A percentile compares a stretch with the other conserved stretches of the same genome.
Evolutionary conservation across 2,797 vertebrate genomes (phyloP).

Genomic region (Microchirus variegatus): DNA sequence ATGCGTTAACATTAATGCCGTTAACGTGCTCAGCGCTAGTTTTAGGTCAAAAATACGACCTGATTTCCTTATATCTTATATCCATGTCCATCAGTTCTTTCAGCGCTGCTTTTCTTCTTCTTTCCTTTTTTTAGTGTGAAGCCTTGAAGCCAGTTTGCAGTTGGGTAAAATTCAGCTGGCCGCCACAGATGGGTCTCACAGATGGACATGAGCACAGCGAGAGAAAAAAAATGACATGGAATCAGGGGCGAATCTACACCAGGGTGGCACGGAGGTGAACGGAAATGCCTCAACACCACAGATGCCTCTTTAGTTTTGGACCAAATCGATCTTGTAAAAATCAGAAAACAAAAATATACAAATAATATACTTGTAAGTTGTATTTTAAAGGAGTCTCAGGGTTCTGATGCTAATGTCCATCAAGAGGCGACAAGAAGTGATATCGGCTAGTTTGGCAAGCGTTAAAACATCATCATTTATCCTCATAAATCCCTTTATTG

Average conservation of each 20-base stretch:
- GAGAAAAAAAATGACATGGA: neutral
- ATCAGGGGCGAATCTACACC: neutral
- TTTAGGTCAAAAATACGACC: too few relatives aligned
- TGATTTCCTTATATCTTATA: too few relatives aligned
- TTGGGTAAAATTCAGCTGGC: neutral
- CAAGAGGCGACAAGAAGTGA: too few relatives aligned
- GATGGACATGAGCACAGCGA: conserved; percentile 2
- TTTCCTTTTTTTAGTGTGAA: neutral
- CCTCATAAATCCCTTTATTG: too few relatives aligned
- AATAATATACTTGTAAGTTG: neutral
- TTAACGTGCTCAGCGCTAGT: too few relatives aligned
- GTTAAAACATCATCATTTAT: too few relatives aligned
- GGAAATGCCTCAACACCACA: neutral
- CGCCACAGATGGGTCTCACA: neutral
- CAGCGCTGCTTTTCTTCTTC: neutral
- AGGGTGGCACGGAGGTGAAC: neutral
- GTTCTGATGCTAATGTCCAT: too few relatives aligned
- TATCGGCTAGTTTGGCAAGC: too few relatives aligned
- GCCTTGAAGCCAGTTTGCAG: neutral
- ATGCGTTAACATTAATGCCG: too few relatives aligned
- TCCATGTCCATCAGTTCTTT: conserved; percentile 1
- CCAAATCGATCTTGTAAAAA: neutral
- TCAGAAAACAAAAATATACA: neutral
- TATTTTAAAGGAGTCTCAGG: too few relatives aligned
- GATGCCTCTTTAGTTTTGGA: neutral